Conservation (phyloP, 2,113 vertebrate species). For the Oreotrochilus melanogaster region DNA sequence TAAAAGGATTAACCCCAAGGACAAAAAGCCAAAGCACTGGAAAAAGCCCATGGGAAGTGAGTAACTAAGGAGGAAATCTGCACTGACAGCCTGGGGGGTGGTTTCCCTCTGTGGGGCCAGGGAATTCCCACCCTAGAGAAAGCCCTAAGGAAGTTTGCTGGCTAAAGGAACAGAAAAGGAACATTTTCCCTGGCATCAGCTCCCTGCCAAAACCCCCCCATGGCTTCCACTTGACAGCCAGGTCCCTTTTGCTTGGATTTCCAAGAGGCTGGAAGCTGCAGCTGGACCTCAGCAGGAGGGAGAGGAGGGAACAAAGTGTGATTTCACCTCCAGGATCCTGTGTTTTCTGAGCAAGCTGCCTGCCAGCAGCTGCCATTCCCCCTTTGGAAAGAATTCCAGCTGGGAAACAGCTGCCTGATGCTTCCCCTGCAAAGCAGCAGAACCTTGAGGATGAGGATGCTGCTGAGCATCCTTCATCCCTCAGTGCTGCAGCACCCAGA, state of each 20-base stretch:
- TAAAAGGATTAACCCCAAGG: neutral
- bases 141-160: neutral
- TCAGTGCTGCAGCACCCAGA: neutral
- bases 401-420: neutral
- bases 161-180: neutral
- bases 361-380: neutral
- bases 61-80: neutral
- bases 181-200: neutral
- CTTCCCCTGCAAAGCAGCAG: neutral
- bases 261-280: accelerated
- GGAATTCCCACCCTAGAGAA: neutral
- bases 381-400: accelerated
- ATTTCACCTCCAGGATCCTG: neutral
- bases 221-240: neutral
- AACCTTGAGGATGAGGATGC: neutral
- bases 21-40: neutral
- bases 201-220: neutral
- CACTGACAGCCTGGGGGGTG: neutral
- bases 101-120: neutral
- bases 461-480: accelerated
- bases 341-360: neutral
- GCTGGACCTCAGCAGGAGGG: accelerated
- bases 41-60: neutral
- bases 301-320: neutral
- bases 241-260: neutral